phyloP scores from a whole-genome alignment of 2,113 vertebrate species.

The Hepsetus odoe region DNA sequence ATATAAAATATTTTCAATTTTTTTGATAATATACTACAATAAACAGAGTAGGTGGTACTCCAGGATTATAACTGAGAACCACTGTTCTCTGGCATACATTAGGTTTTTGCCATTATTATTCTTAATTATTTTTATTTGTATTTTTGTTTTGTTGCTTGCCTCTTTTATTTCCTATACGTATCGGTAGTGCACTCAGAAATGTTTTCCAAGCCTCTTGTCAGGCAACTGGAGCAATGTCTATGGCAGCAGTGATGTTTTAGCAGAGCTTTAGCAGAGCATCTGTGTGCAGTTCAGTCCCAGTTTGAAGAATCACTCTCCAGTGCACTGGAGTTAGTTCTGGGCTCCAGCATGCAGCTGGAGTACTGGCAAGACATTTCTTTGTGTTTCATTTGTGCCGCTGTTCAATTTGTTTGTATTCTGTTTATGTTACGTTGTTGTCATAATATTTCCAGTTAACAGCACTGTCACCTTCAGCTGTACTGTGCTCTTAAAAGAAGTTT shows the following conservation, averaged over 20 bases:
- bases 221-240: constrained; percentile 3
- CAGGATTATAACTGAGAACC: too few relatives aligned
- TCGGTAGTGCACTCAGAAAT: background rate
- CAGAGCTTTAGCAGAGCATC: too few relatives aligned
- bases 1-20: too few relatives aligned
- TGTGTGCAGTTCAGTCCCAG: constrained; percentile 39
- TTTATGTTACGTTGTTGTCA: constrained; percentile 14
- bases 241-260: constrained; percentile 24
- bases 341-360: background rate
- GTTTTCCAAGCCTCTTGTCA: constrained; percentile 20
- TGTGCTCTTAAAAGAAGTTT: too few relatives aligned
- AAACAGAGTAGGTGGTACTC: too few relatives aligned
- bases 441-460: background rate
- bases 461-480: background rate
- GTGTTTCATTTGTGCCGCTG: constrained; percentile 4
- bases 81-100: too few relatives aligned
- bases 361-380: constrained; percentile 4
- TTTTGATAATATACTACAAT: too few relatives aligned
- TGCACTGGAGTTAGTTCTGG: background rate
- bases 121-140: background rate
- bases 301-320: background rate
- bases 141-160: too few relatives aligned
- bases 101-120: too few relatives aligned
- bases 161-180: background rate
- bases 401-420: constrained; percentile 8